Conservation (phyloP, 2,888 invertebrate genomes). For the Brachyopa scutellaris region DNA sequence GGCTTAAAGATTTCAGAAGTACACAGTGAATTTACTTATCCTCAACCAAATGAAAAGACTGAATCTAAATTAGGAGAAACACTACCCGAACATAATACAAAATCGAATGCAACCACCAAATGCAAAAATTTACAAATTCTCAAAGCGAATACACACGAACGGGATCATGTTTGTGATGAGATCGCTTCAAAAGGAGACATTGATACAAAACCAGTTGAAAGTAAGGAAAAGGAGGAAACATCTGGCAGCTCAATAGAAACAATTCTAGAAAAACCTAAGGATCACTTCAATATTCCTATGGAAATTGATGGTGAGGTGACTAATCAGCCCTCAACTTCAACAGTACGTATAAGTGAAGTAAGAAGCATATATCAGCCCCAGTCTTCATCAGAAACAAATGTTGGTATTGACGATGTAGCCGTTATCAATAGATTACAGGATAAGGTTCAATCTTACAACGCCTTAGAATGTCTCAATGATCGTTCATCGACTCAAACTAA, state of each 20-base stretch:
- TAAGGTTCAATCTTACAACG: not conserved
- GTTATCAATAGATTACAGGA: not conserved
- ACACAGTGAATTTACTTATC: slow-evolving; percentile 38
- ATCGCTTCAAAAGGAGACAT: no score
- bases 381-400: no score
- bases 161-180: no score
- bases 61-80: slow-evolving; percentile 32
- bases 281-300: no score
- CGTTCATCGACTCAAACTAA: not conserved
- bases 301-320: no score
- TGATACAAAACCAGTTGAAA: no score
- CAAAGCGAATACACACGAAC: no score
- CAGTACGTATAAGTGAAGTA: no score
- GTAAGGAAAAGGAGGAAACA: not conserved
- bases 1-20: slow-evolving; percentile 43
- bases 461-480: not conserved
- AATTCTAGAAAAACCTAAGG: no score
- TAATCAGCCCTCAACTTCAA: no score
- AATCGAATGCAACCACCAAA: not conserved
- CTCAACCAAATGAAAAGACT: slow-evolving; percentile 42
- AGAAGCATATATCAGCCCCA: no score
- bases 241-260: no score
- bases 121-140: not conserved
- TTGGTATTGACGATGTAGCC: not conserved
- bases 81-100: not conserved